A percentile compares a stretch with the other conserved stretches of the same genome.
Evolutionary conservation across 2,113 vertebrate genomes (phyloP).

Genomic region (Pangasianodon hypophthalmus): DNA sequence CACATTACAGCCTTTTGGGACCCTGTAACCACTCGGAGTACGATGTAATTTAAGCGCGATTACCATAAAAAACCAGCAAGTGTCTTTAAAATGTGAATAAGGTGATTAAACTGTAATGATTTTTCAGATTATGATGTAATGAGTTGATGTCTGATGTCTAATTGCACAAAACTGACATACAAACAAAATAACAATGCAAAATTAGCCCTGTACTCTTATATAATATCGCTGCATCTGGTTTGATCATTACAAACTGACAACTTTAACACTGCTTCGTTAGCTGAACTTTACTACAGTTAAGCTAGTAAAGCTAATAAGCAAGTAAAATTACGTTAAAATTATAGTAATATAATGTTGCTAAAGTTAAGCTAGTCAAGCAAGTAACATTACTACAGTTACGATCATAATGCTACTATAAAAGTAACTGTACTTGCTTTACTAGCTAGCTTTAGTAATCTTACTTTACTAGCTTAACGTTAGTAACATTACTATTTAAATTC

Average conservation of each 20-base stretch:
- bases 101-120: not conserved
- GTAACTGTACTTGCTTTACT: not conserved
- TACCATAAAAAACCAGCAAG: not conserved
- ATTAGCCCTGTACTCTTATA: not conserved
- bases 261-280: not conserved
- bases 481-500: not conserved
- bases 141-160: not conserved
- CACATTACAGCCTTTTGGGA: not conserved
- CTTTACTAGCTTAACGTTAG: not conserved
- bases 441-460: not conserved
- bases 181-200: not conserved
- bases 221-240: not conserved
- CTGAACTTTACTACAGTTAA: not conserved
- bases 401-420: not conserved
- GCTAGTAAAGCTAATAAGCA: not conserved
- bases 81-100: not conserved
- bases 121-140: not conserved
- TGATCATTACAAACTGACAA: not conserved
- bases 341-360: not conserved
- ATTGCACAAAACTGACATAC: not conserved
- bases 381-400: not conserved
- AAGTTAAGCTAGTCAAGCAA: not conserved
- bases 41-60: not conserved
- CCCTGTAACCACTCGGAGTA: not conserved
- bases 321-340: not conserved